Evolutionary conservation across 2,888 invertebrate species (phyloP).

Genomic region (Dinocampus coccinellae): DNA sequence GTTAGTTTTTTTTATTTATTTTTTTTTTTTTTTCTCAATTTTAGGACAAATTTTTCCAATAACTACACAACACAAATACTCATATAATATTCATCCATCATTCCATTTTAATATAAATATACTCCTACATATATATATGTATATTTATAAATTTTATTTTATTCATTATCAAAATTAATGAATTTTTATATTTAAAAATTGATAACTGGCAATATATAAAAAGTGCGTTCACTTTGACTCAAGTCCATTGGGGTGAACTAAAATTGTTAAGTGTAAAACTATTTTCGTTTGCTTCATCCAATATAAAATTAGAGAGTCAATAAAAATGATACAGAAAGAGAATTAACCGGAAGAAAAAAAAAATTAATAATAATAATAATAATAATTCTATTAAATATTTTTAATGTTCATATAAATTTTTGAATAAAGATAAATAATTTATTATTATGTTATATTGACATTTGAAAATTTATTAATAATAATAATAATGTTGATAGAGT

Average conservation of each 20-base stretch:
- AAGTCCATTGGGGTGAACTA: conserved; percentile 2
- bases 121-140: not conserved
- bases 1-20: too few species aligned
- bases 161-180: not conserved
- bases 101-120: not conserved
- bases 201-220: not conserved
- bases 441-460: too few species aligned
- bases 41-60: too few species aligned
- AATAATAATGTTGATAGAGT: too few species aligned
- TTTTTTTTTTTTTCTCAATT: too few species aligned
- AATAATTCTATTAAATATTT: not conserved
- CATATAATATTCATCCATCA: not conserved
- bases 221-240: not conserved
- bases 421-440: too few species aligned
- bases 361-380: not conserved
- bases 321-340: not conserved
- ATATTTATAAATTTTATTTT: not conserved
- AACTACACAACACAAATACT: not conserved
- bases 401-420: not conserved
- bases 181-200: not conserved
- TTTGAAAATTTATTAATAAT: too few species aligned
- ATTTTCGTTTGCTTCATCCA: not conserved
- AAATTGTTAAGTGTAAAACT: not conserved
- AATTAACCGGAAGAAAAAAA: not conserved
- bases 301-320: not conserved